Evolutionary conservation across 2,113 vertebrate genomes (phyloP).

Genomic region (Bubalus kerabau): DNA sequence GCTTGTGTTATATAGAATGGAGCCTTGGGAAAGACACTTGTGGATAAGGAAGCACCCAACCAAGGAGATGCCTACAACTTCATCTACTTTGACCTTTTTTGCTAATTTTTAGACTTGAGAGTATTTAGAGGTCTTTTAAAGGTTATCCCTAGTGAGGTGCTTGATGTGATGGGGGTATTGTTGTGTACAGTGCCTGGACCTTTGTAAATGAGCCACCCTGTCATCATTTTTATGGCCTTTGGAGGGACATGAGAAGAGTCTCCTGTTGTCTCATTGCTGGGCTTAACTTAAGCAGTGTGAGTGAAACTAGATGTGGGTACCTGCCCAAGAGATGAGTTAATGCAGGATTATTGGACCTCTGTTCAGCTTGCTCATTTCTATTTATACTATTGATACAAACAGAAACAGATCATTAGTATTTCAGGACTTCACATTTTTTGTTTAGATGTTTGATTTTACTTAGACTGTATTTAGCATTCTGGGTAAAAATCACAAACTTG

Average conservation of each 20-base stretch:
- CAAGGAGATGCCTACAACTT: neutral
- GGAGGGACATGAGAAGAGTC: neutral
- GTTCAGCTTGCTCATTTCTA: neutral
- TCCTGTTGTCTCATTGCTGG: neutral
- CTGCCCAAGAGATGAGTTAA: neutral
- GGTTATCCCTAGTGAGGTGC: neutral
- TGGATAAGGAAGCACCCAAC: neutral
- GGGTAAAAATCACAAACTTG: neutral
- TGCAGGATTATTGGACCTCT: neutral
- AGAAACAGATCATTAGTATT: neutral
- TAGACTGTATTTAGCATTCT: neutral
- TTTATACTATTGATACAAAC: neutral
- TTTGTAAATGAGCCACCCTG: neutral
- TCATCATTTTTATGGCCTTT: neutral
- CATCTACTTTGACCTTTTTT: neutral
- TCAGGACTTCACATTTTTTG: neutral
- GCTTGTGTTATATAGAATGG: neutral
- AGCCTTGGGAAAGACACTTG: neutral
- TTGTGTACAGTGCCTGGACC: too few relatives aligned
- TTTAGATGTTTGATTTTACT: neutral
- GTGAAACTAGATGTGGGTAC: neutral
- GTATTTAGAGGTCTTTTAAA: neutral
- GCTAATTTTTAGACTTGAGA: neutral
- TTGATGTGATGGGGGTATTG: neutral
- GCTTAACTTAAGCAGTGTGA: neutral